Percentiles rank a stretch among this genome's conserved stretches.
Conservation (phyloP, 1,140 invertebrate species). For the Theocolax elegans region DNA sequence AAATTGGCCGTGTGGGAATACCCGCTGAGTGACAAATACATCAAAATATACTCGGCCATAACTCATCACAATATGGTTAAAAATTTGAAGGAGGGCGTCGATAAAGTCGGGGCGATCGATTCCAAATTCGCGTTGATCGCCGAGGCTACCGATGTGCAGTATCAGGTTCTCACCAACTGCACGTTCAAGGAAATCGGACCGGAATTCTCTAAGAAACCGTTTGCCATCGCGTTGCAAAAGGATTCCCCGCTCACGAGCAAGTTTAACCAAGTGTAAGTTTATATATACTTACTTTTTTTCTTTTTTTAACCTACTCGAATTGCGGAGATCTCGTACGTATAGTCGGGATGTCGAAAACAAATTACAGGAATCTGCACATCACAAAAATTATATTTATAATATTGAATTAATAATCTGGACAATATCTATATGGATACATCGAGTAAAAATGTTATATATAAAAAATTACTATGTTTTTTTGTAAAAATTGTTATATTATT, state of each 20-base stretch:
- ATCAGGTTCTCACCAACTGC: constrained; percentile 87
- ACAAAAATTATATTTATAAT: too few relatives aligned
- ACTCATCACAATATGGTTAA: constrained; percentile 85
- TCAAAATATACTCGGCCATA: constrained; percentile 99
- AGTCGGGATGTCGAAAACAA: too few relatives aligned
- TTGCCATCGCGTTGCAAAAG: constrained; percentile 95
- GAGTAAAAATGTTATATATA: too few relatives aligned
- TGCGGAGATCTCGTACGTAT: too few relatives aligned
- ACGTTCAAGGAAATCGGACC: constrained; percentile 91
- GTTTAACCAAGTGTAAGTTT: constrained; percentile 87
- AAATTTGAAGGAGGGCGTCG: constrained; percentile 83
- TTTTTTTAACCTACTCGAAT: too few relatives aligned
- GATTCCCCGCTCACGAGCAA: constrained; percentile 92
- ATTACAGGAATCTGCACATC: too few relatives aligned
- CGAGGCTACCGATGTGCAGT: constrained; percentile 93
- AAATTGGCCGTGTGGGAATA: constrained; percentile 99
- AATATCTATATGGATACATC: too few relatives aligned
- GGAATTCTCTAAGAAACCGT: constrained; percentile 96
- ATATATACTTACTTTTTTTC: too few relatives aligned
- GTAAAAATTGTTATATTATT: too few relatives aligned
- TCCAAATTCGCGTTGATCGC: constrained; percentile 92
- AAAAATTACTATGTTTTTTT: too few relatives aligned
- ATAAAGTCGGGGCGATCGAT: constrained; percentile 70
- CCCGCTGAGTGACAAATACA: constrained; percentile 97
- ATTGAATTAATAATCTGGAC: too few relatives aligned